These are phyloP conservation scores for Metallyticus violacea DNA, from an alignment of 2,888 invertebrate species.

Conservation along the genomic window DNA sequence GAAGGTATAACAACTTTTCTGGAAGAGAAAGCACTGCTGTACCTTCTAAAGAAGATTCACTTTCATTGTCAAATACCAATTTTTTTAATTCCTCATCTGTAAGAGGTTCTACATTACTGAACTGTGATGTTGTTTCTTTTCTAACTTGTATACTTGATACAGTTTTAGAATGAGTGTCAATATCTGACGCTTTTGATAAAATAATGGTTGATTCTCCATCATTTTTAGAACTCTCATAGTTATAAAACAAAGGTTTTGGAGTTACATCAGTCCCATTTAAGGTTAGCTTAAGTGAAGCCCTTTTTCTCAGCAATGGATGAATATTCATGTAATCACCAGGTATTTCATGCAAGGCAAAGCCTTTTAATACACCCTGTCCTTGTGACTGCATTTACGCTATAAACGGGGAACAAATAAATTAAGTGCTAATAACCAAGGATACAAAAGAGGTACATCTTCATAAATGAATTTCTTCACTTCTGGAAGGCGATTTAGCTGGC, in stretches of 20 bases:
- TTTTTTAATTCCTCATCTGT: constrained; percentile 20
- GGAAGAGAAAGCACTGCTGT: not conserved
- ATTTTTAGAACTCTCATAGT: not conserved
- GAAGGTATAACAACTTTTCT: not conserved
- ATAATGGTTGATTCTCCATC: not conserved
- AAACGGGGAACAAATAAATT: not conserved
- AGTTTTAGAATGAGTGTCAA: not conserved
- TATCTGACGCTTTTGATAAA: not conserved
- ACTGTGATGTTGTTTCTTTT: not conserved
- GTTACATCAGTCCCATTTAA: constrained; percentile 22
- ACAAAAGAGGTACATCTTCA: constrained; percentile 64
- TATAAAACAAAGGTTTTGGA: constrained; percentile 18
- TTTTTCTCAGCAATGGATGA: not conserved
- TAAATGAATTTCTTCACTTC: constrained; percentile 65
- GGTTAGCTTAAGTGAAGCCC: not conserved
- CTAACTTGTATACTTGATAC: not conserved
- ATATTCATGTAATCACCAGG: not conserved
- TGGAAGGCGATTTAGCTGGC: constrained; percentile 62
- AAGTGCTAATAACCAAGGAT: constrained; percentile 42
- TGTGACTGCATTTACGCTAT: not conserved
- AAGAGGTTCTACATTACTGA: not conserved
- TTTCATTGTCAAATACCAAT: not conserved
- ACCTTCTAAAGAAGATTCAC: not conserved
- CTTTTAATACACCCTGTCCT: not conserved
- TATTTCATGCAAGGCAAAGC: not conserved